Base-by-base conservation (phyloP, 2,888 invertebrate genomes). In the Lydus trimaculatus region DNA sequence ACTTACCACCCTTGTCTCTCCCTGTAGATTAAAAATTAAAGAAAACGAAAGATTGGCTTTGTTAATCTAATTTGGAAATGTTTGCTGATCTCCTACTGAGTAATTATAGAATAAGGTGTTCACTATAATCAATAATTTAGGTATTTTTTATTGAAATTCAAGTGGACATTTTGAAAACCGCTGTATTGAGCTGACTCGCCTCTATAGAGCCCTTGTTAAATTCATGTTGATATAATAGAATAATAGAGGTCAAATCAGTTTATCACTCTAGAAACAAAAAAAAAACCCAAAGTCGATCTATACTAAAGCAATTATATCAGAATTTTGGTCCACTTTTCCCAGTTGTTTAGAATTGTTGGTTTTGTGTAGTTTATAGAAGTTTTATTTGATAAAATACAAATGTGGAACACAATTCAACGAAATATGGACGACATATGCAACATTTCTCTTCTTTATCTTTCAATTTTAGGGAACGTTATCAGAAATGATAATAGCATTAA, bases 241-340 rank as follows among this genome's bases (percentile, higher is more conserved):
- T 56, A 56, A 56, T 56, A 25, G 56, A 56, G 56, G 56, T 56
- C 56, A 56, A 56, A 56, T 56, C 56, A 56, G 25, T 56, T 56
- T 23, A 56, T 56, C 25, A 56, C 43, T 1, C n/a, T 43, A 2
- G 28, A 28, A 28, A 36, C 15, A 56, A 25, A 56, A 25, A 56
- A 4, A 25, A 25, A 23, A 20, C 1, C 13, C 15, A 5, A 25
- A 13, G 56, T 25, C 25, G 56, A 13, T 56, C 13, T 56, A 25
- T 25, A 8, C 17, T 7, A 4, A 6, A 5, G n/a, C 17, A 13
- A 43, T 43, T 17, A 8, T 7, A 33, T 6, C 33, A 8, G 7
- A 33, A 33, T 1, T 33, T 33, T 8, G 9, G n/a, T n/a, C n/a
- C n/a, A n/a, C n/a, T n/a, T n/a, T n/a, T n/a, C n/a, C n/a, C n/a